Evolutionary conservation across 2,797 vertebrate species (phyloP).

Genomic region (Trachops cirrhosus): DNA sequence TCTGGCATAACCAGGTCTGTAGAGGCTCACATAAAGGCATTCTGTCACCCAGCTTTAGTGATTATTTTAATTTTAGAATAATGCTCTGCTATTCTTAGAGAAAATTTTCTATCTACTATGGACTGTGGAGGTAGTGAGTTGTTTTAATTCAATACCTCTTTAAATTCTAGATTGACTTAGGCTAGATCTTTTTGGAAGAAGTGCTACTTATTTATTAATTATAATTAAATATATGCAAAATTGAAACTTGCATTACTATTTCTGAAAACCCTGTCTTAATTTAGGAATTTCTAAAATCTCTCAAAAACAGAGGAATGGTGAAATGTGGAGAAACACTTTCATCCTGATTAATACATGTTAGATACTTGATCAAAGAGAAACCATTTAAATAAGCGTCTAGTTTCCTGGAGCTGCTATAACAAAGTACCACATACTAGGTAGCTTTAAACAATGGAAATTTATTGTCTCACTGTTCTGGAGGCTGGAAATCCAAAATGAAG

Average conservation of each 20-base stretch:
- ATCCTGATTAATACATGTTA: conserved; percentile 40
- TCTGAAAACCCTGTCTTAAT: conserved; percentile 73
- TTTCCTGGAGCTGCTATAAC: background rate
- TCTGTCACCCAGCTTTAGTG: conserved; percentile 69
- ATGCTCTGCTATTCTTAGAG: conserved; percentile 72
- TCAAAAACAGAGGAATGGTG: conserved; percentile 53
- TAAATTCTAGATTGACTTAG: conserved; percentile 67
- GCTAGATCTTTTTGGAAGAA: conserved; percentile 67
- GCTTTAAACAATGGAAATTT: background rate
- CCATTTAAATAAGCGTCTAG: background rate
- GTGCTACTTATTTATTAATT: conserved; percentile 79
- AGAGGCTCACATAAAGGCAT: conserved; percentile 67
- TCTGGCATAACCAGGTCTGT: conserved; percentile 69
- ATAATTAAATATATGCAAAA: conserved; percentile 77
- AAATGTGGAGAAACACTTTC: background rate
- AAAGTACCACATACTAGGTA: background rate
- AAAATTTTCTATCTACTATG: conserved; percentile 77
- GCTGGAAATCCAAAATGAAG: background rate
- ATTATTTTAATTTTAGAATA: conserved; percentile 71
- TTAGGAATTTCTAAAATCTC: conserved; percentile 54
- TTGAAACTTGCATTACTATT: conserved; percentile 68
- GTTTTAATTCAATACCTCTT: conserved; percentile 69
- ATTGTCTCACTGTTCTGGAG: background rate
- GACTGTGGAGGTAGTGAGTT: conserved; percentile 64
- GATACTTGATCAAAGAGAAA: conserved; percentile 46